A percentile compares a stretch with the other conserved stretches of the same genome.
Evolutionary conservation across 2,888 invertebrate genomes (phyloP).

Genomic region (Lochmaea capreae): DNA sequence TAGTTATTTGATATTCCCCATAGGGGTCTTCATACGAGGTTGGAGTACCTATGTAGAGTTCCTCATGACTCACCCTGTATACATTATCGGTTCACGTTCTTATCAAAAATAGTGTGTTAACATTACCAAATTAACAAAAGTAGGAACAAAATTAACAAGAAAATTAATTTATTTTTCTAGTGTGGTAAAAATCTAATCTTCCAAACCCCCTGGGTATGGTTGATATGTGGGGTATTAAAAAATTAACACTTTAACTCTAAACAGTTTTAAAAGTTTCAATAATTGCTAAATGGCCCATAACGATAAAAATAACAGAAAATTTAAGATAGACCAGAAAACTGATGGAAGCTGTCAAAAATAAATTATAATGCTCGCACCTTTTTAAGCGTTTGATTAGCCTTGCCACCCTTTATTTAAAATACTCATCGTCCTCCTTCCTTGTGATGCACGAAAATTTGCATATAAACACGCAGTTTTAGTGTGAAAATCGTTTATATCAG

Average conservation of each 20-base stretch:
- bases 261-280: constrained; percentile 10
- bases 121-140: not conserved
- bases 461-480: constrained; percentile 31
- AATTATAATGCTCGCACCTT: constrained; percentile 49
- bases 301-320: constrained; percentile 28
- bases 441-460: constrained; percentile 33
- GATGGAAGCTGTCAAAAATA: constrained; percentile 39
- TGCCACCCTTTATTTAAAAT: constrained; percentile 48
- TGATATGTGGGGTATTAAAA: constrained; percentile 7
- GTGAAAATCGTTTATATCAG: constrained; percentile 23
- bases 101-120: no score
- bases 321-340: constrained; percentile 17
- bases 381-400: constrained; percentile 43
- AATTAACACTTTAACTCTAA: constrained; percentile 10
- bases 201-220: not conserved
- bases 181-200: not conserved
- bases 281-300: constrained; percentile 21
- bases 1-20: no score
- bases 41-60: no score
- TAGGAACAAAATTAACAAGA: not conserved
- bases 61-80: no score
- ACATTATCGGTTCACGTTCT: no score
- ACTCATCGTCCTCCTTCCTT: constrained; percentile 19
- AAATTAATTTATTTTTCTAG: not conserved
- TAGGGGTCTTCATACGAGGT: no score